Percentiles rank a stretch among this genome's conserved stretches.
These are phyloP conservation scores for Odontocolon sp. DNA, from an alignment of 2,888 invertebrate genomes.

Conservation along the genomic window DNA sequence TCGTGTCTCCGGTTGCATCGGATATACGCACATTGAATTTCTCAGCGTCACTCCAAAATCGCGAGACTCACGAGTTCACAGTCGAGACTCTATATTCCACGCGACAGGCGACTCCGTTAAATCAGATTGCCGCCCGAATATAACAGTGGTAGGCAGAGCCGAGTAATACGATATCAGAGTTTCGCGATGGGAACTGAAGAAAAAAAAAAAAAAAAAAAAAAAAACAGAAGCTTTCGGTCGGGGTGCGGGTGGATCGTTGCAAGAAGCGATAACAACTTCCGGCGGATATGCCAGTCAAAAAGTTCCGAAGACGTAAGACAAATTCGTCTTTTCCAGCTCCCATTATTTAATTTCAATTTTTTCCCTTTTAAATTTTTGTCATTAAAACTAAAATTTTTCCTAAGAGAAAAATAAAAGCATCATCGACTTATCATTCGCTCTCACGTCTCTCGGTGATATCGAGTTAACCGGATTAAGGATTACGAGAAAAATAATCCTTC, in stretches of 20 bases:
- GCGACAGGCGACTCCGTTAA: constrained; percentile 48
- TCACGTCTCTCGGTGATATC: constrained; percentile 39
- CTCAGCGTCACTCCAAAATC: constrained; percentile 32
- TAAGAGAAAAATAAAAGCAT: too few species aligned
- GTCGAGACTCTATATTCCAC: constrained; percentile 34
- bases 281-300: constrained; percentile 71
- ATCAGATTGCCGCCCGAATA: constrained; percentile 51
- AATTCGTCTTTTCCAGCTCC: constrained; percentile 6
- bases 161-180: constrained; percentile 51
- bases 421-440: background rate
- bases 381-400: background rate
- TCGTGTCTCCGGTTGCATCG: constrained; percentile 1
- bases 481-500: constrained; percentile 43
- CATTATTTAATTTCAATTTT: background rate
- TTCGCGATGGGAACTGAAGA: constrained; percentile 20
- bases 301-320: constrained; percentile 45
- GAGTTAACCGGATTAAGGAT: constrained; percentile 57
- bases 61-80: constrained; percentile 17
- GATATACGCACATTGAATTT: constrained; percentile 16
- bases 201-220: constrained; percentile 35
- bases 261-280: constrained; percentile 71
- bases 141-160: constrained; percentile 29
- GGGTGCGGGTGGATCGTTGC: background rate
- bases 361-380: background rate
- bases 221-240: background rate